phyloP scores from a whole-genome alignment of 2,888 invertebrate genomes.

The Polydrusus pterygomalis region DNA sequence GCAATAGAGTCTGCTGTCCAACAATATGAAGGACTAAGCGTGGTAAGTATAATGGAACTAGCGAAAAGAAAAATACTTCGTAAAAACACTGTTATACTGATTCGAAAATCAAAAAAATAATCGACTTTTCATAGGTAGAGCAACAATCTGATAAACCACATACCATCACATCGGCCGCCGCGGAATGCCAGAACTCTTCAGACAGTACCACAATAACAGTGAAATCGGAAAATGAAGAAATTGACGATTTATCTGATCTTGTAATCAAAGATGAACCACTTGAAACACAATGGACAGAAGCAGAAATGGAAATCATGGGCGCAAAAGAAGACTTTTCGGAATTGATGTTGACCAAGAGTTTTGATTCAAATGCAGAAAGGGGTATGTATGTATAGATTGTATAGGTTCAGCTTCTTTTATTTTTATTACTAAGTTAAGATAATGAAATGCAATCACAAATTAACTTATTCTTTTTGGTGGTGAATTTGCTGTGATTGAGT shows the following conservation, averaged over 20 bases:
- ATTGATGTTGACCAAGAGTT: slow-evolving; percentile 79
- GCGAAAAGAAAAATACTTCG: slow-evolving; percentile 49
- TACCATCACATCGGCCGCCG: slow-evolving; percentile 54
- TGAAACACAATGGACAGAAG: slow-evolving; percentile 84
- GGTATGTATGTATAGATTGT: no score
- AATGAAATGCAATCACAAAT: no score
- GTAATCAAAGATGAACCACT: slow-evolving; percentile 78
- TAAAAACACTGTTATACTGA: slow-evolving; percentile 44
- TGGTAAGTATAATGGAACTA: slow-evolving; percentile 52
- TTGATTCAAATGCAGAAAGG: slow-evolving; percentile 55
- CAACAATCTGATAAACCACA: slow-evolving; percentile 54
- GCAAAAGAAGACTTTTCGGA: slow-evolving; percentile 80
- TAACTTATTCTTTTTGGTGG: no score
- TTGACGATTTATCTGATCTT: slow-evolving; percentile 64
- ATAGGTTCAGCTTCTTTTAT: slow-evolving; percentile 41
- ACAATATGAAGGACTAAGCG: slow-evolving; percentile 47
- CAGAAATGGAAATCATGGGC: slow-evolving; percentile 75
- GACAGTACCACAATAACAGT: slow-evolving; percentile 40
- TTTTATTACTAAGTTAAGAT: neutral
- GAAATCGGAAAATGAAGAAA: slow-evolving; percentile 46
- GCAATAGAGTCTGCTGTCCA: slow-evolving; percentile 15
- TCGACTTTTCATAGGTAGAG: slow-evolving; percentile 12
- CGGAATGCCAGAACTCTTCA: slow-evolving; percentile 43
- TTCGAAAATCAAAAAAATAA: slow-evolving; percentile 40
- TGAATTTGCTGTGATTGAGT: no score